A percentile compares a stretch with the other conserved stretches of the same genome.
Evolutionary conservation across 2,888 invertebrate species (phyloP).

Genomic region (Oeneis ivallda): DNA sequence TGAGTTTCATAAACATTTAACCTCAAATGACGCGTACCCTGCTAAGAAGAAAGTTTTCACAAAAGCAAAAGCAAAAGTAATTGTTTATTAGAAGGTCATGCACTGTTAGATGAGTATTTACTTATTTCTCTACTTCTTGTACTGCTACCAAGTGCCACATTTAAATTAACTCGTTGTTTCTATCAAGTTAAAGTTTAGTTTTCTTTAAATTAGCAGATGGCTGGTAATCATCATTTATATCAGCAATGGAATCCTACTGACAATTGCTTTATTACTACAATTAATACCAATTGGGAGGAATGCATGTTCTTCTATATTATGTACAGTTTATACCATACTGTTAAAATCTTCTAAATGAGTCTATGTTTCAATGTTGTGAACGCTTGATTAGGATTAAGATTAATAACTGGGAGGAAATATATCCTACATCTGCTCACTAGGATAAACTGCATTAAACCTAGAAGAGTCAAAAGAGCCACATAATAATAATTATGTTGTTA

Average conservation of each 20-base stretch:
- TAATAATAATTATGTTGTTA: no score
- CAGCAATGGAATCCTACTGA: constrained; percentile 69
- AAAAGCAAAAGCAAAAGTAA: constrained; percentile 12
- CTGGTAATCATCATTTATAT: constrained; percentile 65
- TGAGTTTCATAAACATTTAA: neutral
- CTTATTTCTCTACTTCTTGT: constrained; percentile 11
- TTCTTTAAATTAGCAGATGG: constrained; percentile 21
- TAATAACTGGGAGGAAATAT: neutral
- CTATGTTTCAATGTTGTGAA: neutral
- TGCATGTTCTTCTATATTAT: constrained; percentile 46
- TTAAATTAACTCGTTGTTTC: constrained; percentile 43
- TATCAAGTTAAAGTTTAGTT: constrained; percentile 43
- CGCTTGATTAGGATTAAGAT: neutral
- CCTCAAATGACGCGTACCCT: neutral
- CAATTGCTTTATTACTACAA: constrained; percentile 79
- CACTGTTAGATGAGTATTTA: constrained; percentile 22
- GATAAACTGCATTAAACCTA: no score
- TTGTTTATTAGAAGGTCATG: constrained; percentile 12
- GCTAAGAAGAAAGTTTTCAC: constrained; percentile 1
- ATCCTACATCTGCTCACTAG: neutral
- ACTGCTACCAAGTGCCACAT: neutral
- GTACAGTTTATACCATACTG: neutral
- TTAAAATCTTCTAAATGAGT: neutral
- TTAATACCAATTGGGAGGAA: constrained; percentile 78
- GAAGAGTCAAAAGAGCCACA: no score